Evolutionary conservation across 2,888 invertebrate species (phyloP), one percentile per base, ranked within the genome.

Genomic region (Drosophila testacea): DNA sequence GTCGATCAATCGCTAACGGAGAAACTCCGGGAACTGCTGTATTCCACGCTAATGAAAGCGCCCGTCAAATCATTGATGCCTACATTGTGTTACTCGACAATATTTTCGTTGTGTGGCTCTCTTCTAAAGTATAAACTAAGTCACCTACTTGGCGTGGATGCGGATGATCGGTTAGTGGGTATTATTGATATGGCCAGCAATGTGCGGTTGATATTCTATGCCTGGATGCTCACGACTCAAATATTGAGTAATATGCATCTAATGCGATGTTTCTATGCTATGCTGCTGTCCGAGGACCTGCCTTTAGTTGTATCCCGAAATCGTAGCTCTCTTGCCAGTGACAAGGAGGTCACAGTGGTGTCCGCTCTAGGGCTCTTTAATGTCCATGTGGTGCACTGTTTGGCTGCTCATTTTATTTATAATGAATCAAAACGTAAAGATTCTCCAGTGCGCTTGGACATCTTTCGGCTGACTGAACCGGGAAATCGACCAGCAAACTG

Each of bases 401-500:
- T 97, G 60, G 97, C 96, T 6, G 96, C 95, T 70, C 93, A 95
- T 69, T 97, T 97, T 91, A 93, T 98, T 22, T 94, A 94, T 81
- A 94, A 94, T 36, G 91, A 97, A 82, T 94, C 95, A 0, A 70
- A 69, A 4, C 76, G 77, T 83, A 95, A 94, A 85, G 95, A 95
- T 44, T 90, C 93, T 27, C 54, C 73, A 0, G 93, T 96, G 80
- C 94, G 97, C 51, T 91, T 93, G 77, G 93, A 94, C 63, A 93
- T 97, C 44, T 97, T 96, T 89, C 94, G 94, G 11, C 93, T 97
- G 0, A 96, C 96, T 34, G 95, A 95, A 86, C 97, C 97, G 30
- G 97, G 91, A 22, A 97, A 97, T 34, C 97, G 97, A 92, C 97
- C 98, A 0, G 95, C 96, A 87, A 97, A 96, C 88, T 98, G 98